Evolutionary conservation across 2,113 vertebrate species (phyloP), one percentile per base, ranked within the genome.

Genomic region (Strix uralensis): DNA sequence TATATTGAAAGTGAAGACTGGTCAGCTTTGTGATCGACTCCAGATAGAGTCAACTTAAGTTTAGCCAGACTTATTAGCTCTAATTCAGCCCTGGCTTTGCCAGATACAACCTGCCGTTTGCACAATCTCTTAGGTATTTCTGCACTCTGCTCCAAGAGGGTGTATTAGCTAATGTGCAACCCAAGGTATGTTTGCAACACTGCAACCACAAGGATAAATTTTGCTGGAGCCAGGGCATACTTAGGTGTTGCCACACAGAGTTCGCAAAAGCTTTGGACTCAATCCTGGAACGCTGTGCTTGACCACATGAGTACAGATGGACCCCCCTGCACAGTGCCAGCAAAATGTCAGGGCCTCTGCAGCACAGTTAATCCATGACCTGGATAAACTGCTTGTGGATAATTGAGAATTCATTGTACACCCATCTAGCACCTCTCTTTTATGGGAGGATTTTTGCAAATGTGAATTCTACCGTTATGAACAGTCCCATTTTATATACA

Each of bases 81-180:
- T 47, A 75, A 47, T 34, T 94, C 69, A 79, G 61, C 34, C 78
- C 66, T 49, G 62, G 30, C 30, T 94, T 75, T 97, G 94, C 94
- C 94, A 96, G 95, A 86, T 34, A 75, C 84, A 85, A 79, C 90
- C 89, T 93, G 66, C 36, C 0, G 7, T 89, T 96, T 96, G 87
- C 93, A 96, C 93, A 97, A 81, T 61, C 91, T 52, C 91, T 91
- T 74, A 95, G 93, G 84, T 94, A 94, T 96, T 97, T 96, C 81
- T 96, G 65, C 84, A 55, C 89, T 95, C 84, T 67, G 85, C 84
- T 96, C 95, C 94, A 95, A 92, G 66, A 90, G 86, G 81, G 77
- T 85, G 70, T 92, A 87, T 89, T 87, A 94, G 73, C 87, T 92
- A 85, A 96, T 82, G 78, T 94, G 93, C 95, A 96, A 96, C 81